Evolutionary conservation across 2,113 vertebrate genomes (phyloP), one percentile per base, ranked within the genome.

Genomic region (Zosterops lateralis): DNA sequence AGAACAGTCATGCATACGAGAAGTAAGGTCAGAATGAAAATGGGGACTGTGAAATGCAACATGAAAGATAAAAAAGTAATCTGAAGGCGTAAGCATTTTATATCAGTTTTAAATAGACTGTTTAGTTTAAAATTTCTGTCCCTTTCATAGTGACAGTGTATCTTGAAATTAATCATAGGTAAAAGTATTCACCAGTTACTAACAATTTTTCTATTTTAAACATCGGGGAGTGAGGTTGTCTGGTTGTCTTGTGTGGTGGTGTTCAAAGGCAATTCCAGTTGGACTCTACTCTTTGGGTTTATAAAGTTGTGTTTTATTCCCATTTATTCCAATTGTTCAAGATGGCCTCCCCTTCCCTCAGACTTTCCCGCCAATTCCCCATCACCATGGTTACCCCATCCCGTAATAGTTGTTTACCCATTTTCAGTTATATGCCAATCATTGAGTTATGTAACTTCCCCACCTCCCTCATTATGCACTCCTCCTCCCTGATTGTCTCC

Each of bases 141-240:
- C 5, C 4, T 79, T 83, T 73, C 29, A 54, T 11, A 28, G 3
- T 78, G 34, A 36, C 10, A 38, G 4, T 34, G 2, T 47, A 34
- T 26, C 20, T 76, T 66, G n/a, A 53, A 62, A 87, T 81, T 54
- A 77, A 45, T 42, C 0, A 57, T 32, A 64, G 14, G 7, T 47
- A 29, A 81, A 87, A 90, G 62, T 42, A 50, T 28, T 84, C 28
- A 53, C 2, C 40, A 58, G 6, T 12, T 71, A 18, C 1, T 3
- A 67, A 10, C 17, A 7, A 42, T 48, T 76, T 82, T 67, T 75
- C 18, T 2, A 25, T 65, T 78, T 78, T 71, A 61, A 80, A 36
- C 1, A 17, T 7, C 2, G 5, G 4, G 3, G 1, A 3, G 3
- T 6, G 4, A 9, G 0, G 1, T 22, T 47, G 8, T 57, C 61